phyloP scores from a whole-genome alignment of 2,797 vertebrate species.

The Denticeps clupeoides region DNA sequence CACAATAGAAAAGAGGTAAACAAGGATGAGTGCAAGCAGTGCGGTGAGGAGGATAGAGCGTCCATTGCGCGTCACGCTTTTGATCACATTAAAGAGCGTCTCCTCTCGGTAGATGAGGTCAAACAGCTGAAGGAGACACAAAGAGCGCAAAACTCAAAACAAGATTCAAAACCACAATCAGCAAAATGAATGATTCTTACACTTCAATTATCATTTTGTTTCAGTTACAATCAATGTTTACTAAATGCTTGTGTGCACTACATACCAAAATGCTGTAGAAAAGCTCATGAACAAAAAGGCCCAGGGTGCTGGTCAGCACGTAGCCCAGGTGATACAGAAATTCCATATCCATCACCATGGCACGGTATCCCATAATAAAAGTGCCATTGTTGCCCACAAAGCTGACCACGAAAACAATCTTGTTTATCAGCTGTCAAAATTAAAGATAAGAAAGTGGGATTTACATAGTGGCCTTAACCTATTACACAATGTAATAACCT shows the following conservation, averaged over 20 bases:
- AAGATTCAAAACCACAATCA: too few relatives aligned
- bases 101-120: slow-evolving; percentile 95
- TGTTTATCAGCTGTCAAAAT: slow-evolving; percentile 75
- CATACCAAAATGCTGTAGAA: slow-evolving; percentile 94
- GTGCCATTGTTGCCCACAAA: slow-evolving; percentile 95
- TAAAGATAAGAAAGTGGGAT: not conserved
- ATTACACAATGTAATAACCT: not conserved
- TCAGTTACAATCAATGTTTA: not conserved
- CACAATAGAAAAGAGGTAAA: slow-evolving; percentile 97
- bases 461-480: too few relatives aligned
- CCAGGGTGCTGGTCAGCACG: slow-evolving; percentile 83
- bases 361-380: slow-evolving; percentile 92
- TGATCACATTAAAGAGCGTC: slow-evolving; percentile 93
- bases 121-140: slow-evolving; percentile 80
- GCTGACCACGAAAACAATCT: slow-evolving; percentile 92
- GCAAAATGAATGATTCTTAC: too few relatives aligned
- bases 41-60: slow-evolving; percentile 94
- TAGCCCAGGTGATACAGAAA: slow-evolving; percentile 89
- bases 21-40: slow-evolving; percentile 91
- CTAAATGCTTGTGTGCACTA: not conserved
- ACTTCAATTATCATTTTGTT: not conserved
- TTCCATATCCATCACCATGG: slow-evolving; percentile 95
- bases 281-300: slow-evolving; percentile 84
- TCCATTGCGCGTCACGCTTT: slow-evolving; percentile 89
- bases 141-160: too few relatives aligned